Base-by-base conservation (phyloP, 2,888 invertebrate species). In the Philereme vetulata region DNA sequence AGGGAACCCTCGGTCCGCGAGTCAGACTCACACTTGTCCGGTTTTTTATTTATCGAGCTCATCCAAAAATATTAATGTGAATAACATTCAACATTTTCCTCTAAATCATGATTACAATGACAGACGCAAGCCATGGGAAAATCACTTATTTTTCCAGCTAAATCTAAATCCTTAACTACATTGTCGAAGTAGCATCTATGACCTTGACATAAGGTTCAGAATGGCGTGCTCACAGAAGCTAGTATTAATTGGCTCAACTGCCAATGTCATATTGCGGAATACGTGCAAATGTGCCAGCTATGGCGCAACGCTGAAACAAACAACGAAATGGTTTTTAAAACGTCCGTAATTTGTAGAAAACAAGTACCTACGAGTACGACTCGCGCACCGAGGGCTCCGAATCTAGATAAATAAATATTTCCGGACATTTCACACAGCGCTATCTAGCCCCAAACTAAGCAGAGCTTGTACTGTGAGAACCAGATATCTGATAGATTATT, bases 231-330 rank as follows among this genome's bases (percentile, higher is more conserved):
- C 38, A 57, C 57, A 56, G 56, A 49, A 62, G 54, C 52, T 49
- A 56, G 44, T 38, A 45, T 47, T 64, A 65, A 68, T 71, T 68
- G 67, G 67, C 67, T 66, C 70, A 67, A 70, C 64, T 69, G 70
- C 69, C 78, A 79, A 80, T 77, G 79, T 72, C 75, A 70, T 67
- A 70, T 76, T 77, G 74, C 78, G 72, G 66, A 72, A 66, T 60
- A 62, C 52, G 65, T 57, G 64, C 62, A 51, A 55, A 61, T 66
- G 72, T 69, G 75, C 75, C 74, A 75, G 61, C 60, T 21, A 55
- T 78, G 75, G 66, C 67, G 76, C 72, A 78, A 75, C 67, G 66
- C 64, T 57, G 45, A 50, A 47, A 56, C 59, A 56, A 63, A 56
- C 64, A 60, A 56, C 56, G 46, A 54, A 60, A 59, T 64, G 50